Conservation (phyloP, 2,888 invertebrate species). For the Oscheius sp. region DNA sequence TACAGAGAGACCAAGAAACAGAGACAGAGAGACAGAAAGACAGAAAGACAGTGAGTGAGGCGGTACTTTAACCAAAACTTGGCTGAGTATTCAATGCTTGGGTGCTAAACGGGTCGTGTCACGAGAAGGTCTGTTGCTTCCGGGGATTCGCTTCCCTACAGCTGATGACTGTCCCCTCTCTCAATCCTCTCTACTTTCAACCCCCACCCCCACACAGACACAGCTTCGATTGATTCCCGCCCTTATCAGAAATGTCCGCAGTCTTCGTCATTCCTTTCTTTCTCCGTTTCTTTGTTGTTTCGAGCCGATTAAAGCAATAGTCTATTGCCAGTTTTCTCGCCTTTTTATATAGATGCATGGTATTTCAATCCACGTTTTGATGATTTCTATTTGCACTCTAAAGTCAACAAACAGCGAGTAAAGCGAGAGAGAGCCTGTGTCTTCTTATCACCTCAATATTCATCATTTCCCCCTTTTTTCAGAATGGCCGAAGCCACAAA, state of each 20-base stretch:
- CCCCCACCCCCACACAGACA: no score
- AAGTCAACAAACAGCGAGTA: neutral
- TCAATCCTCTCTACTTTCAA: no score
- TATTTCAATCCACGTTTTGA: neutral
- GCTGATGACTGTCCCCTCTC: no score
- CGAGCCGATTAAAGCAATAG: neutral
- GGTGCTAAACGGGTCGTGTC: no score
- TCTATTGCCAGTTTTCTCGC: neutral
- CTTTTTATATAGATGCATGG: neutral
- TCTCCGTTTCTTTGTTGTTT: neutral
- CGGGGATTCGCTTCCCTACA: no score
- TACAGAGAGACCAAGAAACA: no score
- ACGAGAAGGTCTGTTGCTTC: no score
- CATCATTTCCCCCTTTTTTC: conserved; percentile 8
- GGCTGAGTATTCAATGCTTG: no score
- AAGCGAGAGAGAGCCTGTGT: no score
- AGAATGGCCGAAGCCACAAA: neutral
- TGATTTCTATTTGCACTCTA: neutral
- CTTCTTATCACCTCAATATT: neutral
- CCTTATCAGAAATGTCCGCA: conserved; percentile 5
- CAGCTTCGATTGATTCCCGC: neutral
- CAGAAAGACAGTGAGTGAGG: no score
- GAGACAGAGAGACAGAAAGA: no score
- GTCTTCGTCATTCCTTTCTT: conserved; percentile 12
- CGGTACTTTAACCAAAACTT: no score